These are phyloP conservation scores for Clusia tigrina DNA, from an alignment of 2,888 invertebrate species.

Conservation along the genomic window DNA sequence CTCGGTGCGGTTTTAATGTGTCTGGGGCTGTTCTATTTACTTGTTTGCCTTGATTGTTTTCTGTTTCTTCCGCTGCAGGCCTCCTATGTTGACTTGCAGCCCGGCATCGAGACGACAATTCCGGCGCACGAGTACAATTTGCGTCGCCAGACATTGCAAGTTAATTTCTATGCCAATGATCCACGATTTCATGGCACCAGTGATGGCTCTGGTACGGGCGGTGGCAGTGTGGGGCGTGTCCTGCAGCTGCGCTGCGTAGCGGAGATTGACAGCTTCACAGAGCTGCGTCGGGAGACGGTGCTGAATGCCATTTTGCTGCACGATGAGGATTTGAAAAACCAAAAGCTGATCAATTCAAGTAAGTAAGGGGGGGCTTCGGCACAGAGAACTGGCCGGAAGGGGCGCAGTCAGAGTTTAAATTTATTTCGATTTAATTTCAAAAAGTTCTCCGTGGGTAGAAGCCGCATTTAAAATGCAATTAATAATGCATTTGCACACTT, in stretches of 20 bases:
- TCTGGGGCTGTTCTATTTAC: no score
- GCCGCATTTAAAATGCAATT: conserved; percentile 13
- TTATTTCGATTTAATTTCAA: background rate
- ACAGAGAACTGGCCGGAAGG: background rate
- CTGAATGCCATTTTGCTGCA: conserved; percentile 50
- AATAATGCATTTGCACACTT: conserved; percentile 12
- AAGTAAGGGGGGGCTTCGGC: conserved; percentile 26
- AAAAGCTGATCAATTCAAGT: conserved; percentile 61
- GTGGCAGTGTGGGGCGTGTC: conserved; percentile 37
- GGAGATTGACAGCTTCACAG: conserved; percentile 57
- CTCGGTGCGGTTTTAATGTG: background rate
- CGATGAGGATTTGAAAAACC: conserved; percentile 58
- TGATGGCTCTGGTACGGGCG: conserved; percentile 17
- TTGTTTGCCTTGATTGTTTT: background rate
- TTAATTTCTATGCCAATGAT: conserved; percentile 59
- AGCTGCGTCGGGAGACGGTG: conserved; percentile 49
- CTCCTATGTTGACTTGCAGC: conserved; percentile 47
- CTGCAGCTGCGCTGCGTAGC: conserved; percentile 58
- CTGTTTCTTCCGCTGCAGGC: conserved; percentile 43
- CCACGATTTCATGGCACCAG: conserved; percentile 45
- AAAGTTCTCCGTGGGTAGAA: no score
- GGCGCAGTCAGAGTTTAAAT: background rate
- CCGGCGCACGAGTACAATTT: conserved; percentile 57
- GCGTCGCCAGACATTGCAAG: conserved; percentile 53
- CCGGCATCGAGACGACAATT: conserved; percentile 55